Conservation (phyloP, 2,113 vertebrate genomes). For the Phylloscopus trochiloides region DNA sequence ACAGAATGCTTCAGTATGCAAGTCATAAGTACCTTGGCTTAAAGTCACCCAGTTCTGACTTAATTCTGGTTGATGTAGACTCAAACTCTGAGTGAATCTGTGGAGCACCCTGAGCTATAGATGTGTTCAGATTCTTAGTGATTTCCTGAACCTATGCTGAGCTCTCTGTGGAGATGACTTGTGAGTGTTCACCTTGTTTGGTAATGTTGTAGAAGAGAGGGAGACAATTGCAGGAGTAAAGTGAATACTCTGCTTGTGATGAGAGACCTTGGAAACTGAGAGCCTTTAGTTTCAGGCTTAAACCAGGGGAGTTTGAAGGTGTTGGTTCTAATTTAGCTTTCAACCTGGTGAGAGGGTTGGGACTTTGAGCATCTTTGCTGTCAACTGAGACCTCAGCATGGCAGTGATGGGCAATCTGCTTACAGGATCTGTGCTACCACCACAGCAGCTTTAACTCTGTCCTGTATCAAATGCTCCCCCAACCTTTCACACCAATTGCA, state of each 20-base stretch:
- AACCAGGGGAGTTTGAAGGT: not conserved
- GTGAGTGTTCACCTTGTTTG: not conserved
- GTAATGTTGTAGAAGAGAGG: not conserved
- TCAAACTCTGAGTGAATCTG: not conserved
- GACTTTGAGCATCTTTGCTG: not conserved
- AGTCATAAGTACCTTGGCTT: not conserved
- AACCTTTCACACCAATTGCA: not conserved
- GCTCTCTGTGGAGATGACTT: not conserved
- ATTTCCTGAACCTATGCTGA: not conserved
- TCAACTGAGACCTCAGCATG: not conserved
- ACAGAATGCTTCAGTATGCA: not conserved
- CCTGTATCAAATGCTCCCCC: not conserved
- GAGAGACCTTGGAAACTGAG: not conserved
- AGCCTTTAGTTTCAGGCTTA: not conserved
- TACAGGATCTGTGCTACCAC: not conserved
- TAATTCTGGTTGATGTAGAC: not conserved
- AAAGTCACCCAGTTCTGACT: not conserved
- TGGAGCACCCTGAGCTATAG: not conserved
- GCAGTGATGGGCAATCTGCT: not conserved
- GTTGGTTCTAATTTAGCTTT: not conserved
- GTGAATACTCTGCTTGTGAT: accelerated
- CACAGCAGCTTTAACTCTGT: not conserved
- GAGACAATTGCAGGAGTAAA: not conserved
- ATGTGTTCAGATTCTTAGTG: not conserved
- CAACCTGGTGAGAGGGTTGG: not conserved